Base-by-base conservation (phyloP, 2,797 vertebrate genomes). In the Sebastiscus albofasciatus region DNA sequence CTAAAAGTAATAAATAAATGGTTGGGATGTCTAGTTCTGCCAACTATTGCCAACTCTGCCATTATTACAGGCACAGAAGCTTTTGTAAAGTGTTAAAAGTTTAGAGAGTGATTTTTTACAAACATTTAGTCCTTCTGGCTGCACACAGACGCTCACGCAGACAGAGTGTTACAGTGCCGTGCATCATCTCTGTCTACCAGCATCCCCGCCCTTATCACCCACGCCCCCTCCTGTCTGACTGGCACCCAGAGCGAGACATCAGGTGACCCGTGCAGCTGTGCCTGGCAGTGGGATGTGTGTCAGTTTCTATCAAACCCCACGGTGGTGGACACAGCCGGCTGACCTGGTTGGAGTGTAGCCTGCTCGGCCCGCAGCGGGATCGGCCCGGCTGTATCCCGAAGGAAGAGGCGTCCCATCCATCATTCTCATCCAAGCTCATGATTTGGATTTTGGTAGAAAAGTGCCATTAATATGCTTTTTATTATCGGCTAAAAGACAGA, bases 181-280 rank as follows among this genome's bases (percentile, higher is more conserved):
- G 73, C 65, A 79, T 83, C 76, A 16, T 83, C 3, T 8, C 78
- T 16, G 14, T 55, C 58, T 73, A 24, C 54, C 68, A 77, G 8
- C 56, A 26, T 82, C 83, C 59, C 62, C 10, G 4, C 85, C 83
- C 79, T 52, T 10, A n/a, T 24, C 74, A 71, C 58, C 70, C 64
- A 34, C 16, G 8, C 72, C 69, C 54, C 67, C 65, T 87, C 39
- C 83, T 83, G 79, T 67, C 84, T 75, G n/a, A 87, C 75, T 67
- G 83, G 79, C 20, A 2, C 82, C 75, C 89, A 82, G 89, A 42
- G 68, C 66, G 80, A 93, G 93, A 92, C 93, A 75, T 94, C 94
- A 95, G 90, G 88, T 95, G 95, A 95, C 81, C 8, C 29, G 27
- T 67, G 67, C 91, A 91, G 93, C 77, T 76, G 46, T 81, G 68